These are phyloP conservation scores for Hipparchia sbordonii DNA, from an alignment of 2,888 invertebrate genomes.

Conservation along the genomic window DNA sequence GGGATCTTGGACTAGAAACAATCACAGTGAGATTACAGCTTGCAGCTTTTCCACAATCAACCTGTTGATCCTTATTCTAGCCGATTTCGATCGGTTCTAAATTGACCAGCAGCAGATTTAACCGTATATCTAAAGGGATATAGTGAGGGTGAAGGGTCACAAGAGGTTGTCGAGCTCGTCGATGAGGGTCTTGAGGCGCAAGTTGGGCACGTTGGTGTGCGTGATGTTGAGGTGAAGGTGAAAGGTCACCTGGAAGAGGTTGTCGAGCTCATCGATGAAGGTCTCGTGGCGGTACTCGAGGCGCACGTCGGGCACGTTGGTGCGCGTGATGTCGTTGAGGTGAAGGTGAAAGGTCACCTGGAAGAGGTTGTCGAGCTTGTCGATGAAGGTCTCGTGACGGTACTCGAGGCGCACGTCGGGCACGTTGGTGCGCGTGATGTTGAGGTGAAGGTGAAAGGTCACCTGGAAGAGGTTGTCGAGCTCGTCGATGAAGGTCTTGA, in stretches of 20 bases:
- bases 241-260: constrained; percentile 88
- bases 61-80: too few relatives aligned
- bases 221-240: constrained; percentile 81
- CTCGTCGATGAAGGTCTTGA: constrained; percentile 97
- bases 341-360: constrained; percentile 70
- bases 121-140: too few relatives aligned
- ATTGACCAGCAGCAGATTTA: too few relatives aligned
- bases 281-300: constrained; percentile 98
- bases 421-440: constrained; percentile 72
- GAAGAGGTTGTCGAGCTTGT: constrained; percentile 30
- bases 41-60: too few relatives aligned
- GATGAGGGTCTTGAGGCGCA: too few relatives aligned
- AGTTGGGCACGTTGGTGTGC: too few relatives aligned
- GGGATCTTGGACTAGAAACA: too few relatives aligned
- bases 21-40: too few relatives aligned
- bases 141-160: constrained; percentile 51
- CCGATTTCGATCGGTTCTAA: too few relatives aligned
- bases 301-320: constrained; percentile 98
- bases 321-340: constrained; percentile 84
- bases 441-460: constrained; percentile 56
- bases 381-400: constrained; percentile 81
- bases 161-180: too few relatives aligned
- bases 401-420: constrained; percentile 77
- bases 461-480: constrained; percentile 95
- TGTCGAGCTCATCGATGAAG: constrained; percentile 94